Evolutionary conservation across 2,888 invertebrate genomes (phyloP).

Genomic region (Hedychridium roseum): DNA sequence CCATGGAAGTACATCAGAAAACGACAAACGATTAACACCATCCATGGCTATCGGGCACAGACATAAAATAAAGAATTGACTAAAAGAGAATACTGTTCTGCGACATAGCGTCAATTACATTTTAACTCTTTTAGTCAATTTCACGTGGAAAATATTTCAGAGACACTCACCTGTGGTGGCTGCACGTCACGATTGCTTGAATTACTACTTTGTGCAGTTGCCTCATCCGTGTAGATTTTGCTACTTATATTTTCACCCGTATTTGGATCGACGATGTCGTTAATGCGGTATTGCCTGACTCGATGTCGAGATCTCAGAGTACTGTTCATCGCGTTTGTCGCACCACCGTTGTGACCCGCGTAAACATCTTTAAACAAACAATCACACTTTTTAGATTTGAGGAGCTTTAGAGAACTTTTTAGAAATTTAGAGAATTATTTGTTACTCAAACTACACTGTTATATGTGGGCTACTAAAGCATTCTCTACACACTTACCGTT

Average conservation of each 20-base stretch:
- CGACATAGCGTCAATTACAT: neutral
- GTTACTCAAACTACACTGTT: no score
- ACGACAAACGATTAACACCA: neutral
- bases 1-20: no score
- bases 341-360: constrained; percentile 50
- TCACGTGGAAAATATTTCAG: constrained; percentile 17
- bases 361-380: constrained; percentile 46
- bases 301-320: constrained; percentile 37
- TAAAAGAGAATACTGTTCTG: constrained; percentile 32
- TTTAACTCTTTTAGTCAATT: constrained; percentile 35
- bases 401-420: no score
- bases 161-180: constrained; percentile 60
- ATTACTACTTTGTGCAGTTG: constrained; percentile 64
- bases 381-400: neutral
- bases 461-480: no score
- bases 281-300: constrained; percentile 51
- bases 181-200: constrained; percentile 67
- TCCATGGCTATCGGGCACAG: constrained; percentile 33
- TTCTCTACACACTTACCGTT: constrained; percentile 27
- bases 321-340: constrained; percentile 37
- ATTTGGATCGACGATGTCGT: constrained; percentile 65
- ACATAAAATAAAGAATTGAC: constrained; percentile 31
- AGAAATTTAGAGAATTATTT: no score
- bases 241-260: constrained; percentile 68
- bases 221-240: constrained; percentile 65